phyloP scores from a whole-genome alignment of 2,888 invertebrate genomes.

The Erannis defoliaria region DNA sequence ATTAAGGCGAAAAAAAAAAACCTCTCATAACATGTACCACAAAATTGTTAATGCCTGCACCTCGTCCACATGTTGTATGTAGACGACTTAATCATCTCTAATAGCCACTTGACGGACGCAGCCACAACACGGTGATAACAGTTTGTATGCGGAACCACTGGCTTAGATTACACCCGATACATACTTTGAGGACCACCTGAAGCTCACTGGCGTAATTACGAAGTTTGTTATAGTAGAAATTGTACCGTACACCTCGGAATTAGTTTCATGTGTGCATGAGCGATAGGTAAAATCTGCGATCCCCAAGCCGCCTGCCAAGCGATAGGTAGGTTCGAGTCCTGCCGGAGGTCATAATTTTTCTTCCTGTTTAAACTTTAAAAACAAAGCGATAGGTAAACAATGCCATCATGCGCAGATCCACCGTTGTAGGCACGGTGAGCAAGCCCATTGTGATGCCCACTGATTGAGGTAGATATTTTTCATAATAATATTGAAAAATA shows the following conservation, averaged over 20 bases:
- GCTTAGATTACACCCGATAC: conserved; percentile 23
- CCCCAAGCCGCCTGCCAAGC: too few species aligned
- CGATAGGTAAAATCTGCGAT: background rate
- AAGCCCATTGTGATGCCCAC: too few species aligned
- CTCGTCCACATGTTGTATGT: conserved; percentile 45
- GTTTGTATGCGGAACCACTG: conserved; percentile 25
- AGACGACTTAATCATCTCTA: conserved; percentile 45
- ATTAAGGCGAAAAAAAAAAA: background rate
- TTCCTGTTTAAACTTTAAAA: too few species aligned
- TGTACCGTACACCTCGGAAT: conserved; percentile 5
- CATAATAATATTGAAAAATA: too few species aligned
- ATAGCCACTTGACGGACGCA: conserved; percentile 46
- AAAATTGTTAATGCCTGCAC: conserved; percentile 41
- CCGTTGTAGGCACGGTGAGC: too few species aligned
- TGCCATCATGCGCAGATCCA: too few species aligned
- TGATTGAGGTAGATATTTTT: too few species aligned
- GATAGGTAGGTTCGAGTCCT: too few species aligned
- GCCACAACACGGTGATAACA: conserved; percentile 50
- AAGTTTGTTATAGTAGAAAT: conserved; percentile 8
- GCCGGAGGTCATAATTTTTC: too few species aligned
- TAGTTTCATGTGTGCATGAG: background rate
- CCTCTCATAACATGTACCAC: conserved; percentile 47
- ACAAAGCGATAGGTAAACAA: too few species aligned
- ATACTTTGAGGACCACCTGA: conserved; percentile 21
- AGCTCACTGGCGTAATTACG: background rate